Evolutionary conservation across 2,113 vertebrate species (phyloP).

Genomic region (Petromus typicus): DNA sequence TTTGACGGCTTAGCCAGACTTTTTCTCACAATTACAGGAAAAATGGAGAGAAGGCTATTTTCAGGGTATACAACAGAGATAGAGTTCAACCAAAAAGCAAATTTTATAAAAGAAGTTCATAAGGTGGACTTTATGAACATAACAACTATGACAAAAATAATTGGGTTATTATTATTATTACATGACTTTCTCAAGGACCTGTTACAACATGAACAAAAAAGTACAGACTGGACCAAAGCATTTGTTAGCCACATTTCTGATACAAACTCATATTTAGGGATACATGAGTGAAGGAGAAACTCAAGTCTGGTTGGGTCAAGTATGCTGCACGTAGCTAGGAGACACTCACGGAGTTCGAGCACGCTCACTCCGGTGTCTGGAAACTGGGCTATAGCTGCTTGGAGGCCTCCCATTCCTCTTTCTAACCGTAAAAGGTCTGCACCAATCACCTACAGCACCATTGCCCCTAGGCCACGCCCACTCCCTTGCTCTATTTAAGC

Average conservation of each 20-base stretch:
- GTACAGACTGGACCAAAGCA: neutral
- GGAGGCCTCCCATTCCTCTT: too few relatives aligned
- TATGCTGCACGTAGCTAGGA: too few relatives aligned
- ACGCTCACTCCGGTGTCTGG: too few relatives aligned
- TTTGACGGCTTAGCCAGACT: neutral
- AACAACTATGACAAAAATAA: too few relatives aligned
- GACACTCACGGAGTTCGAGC: too few relatives aligned
- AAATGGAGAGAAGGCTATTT: neutral
- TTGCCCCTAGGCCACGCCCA: too few relatives aligned
- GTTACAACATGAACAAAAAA: neutral
- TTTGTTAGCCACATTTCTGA: neutral
- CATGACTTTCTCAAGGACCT: neutral
- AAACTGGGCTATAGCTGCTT: too few relatives aligned
- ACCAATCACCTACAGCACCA: too few relatives aligned
- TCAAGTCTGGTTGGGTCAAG: too few relatives aligned
- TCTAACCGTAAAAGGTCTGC: too few relatives aligned
- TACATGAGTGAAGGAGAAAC: too few relatives aligned
- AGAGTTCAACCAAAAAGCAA: neutral
- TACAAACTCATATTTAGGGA: neutral
- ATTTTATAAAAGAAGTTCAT: neutral
- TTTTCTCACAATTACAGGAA: neutral
- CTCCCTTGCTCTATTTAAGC: too few relatives aligned
- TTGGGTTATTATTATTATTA: neutral
- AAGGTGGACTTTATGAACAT: neutral
- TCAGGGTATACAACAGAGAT: neutral